Conservation (phyloP, 2,888 invertebrate species). For the Lordiphosa fenestrarum region DNA sequence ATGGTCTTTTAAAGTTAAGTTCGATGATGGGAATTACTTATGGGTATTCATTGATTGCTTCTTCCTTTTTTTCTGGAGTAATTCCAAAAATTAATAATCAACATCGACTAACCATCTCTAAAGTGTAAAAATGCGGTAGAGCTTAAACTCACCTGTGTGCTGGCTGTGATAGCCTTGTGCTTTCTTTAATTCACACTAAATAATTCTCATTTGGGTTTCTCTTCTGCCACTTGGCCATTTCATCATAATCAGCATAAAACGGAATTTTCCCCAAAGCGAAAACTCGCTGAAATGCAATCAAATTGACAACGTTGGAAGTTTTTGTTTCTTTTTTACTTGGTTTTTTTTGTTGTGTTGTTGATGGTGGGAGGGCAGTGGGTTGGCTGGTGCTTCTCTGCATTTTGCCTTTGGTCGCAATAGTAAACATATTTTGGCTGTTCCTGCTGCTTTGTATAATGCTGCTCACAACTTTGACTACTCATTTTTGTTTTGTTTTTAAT, state of each 20-base stretch:
- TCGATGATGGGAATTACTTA: too few species aligned
- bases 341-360: background rate
- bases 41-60: too few species aligned
- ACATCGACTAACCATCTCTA: too few species aligned
- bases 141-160: too few species aligned
- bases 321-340: slow-evolving; percentile 3
- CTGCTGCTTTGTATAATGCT: slow-evolving; percentile 55
- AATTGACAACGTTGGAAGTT: slow-evolving; percentile 58
- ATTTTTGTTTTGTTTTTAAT: slow-evolving; percentile 49
- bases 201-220: slow-evolving; percentile 14
- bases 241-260: slow-evolving; percentile 2
- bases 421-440: slow-evolving; percentile 62
- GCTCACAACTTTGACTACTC: slow-evolving; percentile 52
- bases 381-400: background rate
- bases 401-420: slow-evolving; percentile 40
- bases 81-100: too few species aligned
- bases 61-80: too few species aligned
- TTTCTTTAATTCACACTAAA: too few species aligned
- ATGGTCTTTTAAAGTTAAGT: too few species aligned
- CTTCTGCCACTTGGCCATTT: background rate
- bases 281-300: slow-evolving; percentile 57
- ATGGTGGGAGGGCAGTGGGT: too few species aligned
- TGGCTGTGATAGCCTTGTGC: too few species aligned
- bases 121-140: too few species aligned
- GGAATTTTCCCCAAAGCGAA: slow-evolving; percentile 2